phyloP scores from a whole-genome alignment of 1,140 invertebrate genomes.

The Apis mellifera region Amel_HAv3.1 CM009934.2:8020001-8020500 shows the following conservation, averaged over 20 bases:
- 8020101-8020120: background rate
- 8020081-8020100: background rate
- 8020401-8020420: background rate
- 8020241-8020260: constrained; percentile 37
- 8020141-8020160: constrained; percentile 53
- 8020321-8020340: too few species aligned
- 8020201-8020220: constrained; percentile 60
- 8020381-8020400: background rate
- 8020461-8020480: background rate
- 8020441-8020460: too few species aligned
- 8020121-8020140: constrained; percentile 69
- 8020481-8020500: background rate
- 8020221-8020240: constrained; percentile 33
- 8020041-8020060: background rate
- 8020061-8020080: background rate
- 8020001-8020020: too few species aligned
- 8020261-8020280: constrained; percentile 54
- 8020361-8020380: too few species aligned
- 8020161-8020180: constrained; percentile 42
- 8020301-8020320: too few species aligned
- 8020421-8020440: background rate
- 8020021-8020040: background rate
- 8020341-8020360: background rate
- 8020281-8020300: background rate
- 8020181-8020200: constrained; percentile 52